Base-by-base conservation (phyloP, 1,140 invertebrate species). In the Cydia strobilella region DNA sequence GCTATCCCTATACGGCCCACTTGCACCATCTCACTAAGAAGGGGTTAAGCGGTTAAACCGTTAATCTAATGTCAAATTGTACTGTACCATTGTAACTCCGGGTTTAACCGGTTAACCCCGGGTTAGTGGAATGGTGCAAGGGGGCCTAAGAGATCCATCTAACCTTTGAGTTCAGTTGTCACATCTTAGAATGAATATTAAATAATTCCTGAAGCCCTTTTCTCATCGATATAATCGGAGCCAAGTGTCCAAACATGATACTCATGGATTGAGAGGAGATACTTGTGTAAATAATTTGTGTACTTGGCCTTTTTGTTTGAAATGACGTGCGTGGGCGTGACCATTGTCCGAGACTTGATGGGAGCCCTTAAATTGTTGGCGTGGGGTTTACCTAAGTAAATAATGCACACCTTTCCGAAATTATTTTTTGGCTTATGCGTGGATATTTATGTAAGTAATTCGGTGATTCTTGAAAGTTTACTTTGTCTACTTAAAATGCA, bases 281-380 rank as follows among this genome's bases (percentile, higher is more conserved):
- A 76, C 77, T 79, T 79, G 74, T 80, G 76, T 83, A 79, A 81
- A 81, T 76, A 79, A 79, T 78, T 79, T 78, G 77, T 75, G 73
- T 76, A 23, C 54, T 76, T 73, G 75, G 73, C 59, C 72, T 79
- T 80, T 79, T 85, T 83, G 80, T 85, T 77, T 79, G 78, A 76
- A 73, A 77, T 77, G 77, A 77, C 27, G 76, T 85, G 79, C 74
- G 79, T 83, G 74, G 76, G 80, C 72, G 71, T 78, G 77, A 63
- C 77, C 76, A 82, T 84, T 80, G 78, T 80, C 74, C 73, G 71
- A 54, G 75, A 80, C 77, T 79, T 79, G 76, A 76, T 71, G 72
- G 42, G 75, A 75, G 78, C 76, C 79, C 74, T 83, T 80, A 75
- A 78, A 75, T 79, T 77, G 72, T 77, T 81, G 20, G 75, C 75